Percentiles rank a stretch among this genome's conserved stretches.
phyloP scores from a whole-genome alignment of 2,113 vertebrate species.

The Telmatochromis sp. region DNA sequence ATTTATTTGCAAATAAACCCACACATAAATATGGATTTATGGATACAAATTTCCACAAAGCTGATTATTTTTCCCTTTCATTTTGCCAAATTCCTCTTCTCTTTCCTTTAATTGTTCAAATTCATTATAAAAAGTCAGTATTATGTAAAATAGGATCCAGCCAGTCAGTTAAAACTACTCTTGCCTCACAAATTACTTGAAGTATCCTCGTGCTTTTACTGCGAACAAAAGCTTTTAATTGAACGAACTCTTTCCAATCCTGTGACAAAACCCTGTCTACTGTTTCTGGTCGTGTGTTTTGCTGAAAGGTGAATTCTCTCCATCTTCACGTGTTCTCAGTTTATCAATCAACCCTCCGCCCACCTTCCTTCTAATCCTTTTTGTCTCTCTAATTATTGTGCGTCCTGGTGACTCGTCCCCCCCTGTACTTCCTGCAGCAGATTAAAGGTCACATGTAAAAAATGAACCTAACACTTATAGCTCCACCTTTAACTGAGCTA shows the following conservation, averaged over 20 bases:
- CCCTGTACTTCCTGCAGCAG: constrained; percentile 5
- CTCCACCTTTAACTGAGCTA: background rate
- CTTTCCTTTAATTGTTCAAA: background rate
- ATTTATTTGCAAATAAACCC: background rate
- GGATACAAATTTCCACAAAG: background rate
- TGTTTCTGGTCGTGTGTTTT: background rate
- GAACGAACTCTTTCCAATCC: background rate
- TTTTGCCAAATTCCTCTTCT: background rate
- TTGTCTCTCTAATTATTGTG: constrained; percentile 20
- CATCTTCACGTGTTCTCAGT: background rate
- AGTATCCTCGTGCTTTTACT: background rate
- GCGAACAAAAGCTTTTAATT: background rate
- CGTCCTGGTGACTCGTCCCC: background rate
- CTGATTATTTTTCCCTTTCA: background rate
- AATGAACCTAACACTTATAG: constrained; percentile 26
- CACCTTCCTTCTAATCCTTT: background rate
- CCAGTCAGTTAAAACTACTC: background rate
- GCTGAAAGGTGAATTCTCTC: background rate
- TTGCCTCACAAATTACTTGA: background rate
- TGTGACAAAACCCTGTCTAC: background rate
- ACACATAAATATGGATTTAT: background rate
- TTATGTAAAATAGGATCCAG: background rate
- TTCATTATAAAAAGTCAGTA: background rate
- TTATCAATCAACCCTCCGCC: background rate
- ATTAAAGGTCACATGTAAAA: constrained; percentile 43